Percentiles rank a stretch among this genome's conserved stretches.
Conservation (phyloP, 2,113 vertebrate genomes). For the Halcyon malimbica region DNA sequence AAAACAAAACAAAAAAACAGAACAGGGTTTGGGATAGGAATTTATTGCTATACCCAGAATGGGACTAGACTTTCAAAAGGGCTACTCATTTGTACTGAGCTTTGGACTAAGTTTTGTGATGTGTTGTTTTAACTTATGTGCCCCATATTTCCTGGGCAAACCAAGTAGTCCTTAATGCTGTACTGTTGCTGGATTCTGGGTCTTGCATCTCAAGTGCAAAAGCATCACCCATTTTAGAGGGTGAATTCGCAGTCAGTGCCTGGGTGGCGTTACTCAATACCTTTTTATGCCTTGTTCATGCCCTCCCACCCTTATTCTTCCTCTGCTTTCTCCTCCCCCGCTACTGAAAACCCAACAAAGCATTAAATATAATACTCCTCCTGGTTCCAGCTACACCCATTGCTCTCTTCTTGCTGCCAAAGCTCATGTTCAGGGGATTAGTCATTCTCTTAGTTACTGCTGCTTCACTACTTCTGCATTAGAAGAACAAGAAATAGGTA, state of each 20-base stretch:
- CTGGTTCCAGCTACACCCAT: background rate
- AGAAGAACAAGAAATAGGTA: background rate
- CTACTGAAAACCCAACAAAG: background rate
- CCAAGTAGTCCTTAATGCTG: background rate
- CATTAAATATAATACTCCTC: background rate
- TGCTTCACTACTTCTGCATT: background rate
- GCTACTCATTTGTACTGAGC: rapidly evolving
- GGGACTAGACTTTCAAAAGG: background rate
- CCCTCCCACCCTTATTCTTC: background rate
- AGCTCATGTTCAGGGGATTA: background rate
- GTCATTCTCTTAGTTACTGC: background rate
- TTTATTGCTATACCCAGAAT: background rate
- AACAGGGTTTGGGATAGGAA: background rate
- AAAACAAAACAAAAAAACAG: too few relatives aligned
- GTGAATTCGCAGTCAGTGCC: background rate
- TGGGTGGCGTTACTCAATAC: background rate
- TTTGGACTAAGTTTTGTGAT: background rate
- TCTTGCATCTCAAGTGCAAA: background rate
- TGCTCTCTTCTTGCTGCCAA: slow-evolving; percentile 4
- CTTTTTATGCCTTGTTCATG: background rate
- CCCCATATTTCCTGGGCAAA: background rate
- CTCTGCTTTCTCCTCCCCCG: background rate
- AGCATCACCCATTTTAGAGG: background rate
- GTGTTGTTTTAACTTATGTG: background rate
- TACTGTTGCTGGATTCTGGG: background rate